Percentiles rank a stretch among this genome's conserved stretches.
Conservation (phyloP, 1,140 invertebrate species). For the Drosophila takahashii region DNA sequence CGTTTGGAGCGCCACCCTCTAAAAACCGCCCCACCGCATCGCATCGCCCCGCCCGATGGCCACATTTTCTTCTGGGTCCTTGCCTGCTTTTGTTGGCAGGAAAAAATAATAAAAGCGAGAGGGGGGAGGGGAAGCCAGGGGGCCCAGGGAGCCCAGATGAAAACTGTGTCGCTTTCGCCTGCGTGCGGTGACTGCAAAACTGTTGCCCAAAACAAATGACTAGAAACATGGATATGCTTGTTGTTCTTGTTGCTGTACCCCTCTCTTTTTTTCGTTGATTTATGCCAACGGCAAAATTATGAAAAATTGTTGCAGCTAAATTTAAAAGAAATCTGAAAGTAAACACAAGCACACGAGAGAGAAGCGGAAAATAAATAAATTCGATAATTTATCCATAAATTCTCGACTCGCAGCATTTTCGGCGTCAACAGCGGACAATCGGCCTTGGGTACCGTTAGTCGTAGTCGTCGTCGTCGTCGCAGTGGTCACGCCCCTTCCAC, state of each 20-base stretch:
- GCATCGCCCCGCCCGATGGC: background rate
- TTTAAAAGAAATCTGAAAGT: constrained; percentile 50
- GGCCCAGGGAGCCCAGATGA: constrained; percentile 3
- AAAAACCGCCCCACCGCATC: background rate
- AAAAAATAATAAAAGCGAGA: constrained; percentile 24
- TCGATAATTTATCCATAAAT: constrained; percentile 79
- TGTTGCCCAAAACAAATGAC: constrained; percentile 57
- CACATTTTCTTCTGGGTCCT: constrained; percentile 29
- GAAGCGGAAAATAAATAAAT: constrained; percentile 56
- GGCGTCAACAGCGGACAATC: constrained; percentile 34
- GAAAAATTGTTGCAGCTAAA: constrained; percentile 76
- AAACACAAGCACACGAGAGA: constrained; percentile 25
- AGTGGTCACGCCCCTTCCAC: background rate
- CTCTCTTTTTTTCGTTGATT: constrained; percentile 41
- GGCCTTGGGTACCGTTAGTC: constrained; percentile 34
- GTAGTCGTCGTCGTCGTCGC: background rate
- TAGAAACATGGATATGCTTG: constrained; percentile 21
- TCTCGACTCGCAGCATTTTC: constrained; percentile 31
- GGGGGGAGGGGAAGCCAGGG: no score
- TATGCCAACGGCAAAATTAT: constrained; percentile 79
- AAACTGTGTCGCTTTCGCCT: constrained; percentile 51
- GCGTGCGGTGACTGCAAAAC: constrained; percentile 60
- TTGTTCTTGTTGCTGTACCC: background rate
- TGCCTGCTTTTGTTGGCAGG: constrained; percentile 39
- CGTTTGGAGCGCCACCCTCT: background rate